Conservation (phyloP, 2,113 vertebrate species). For the Clarias macrocephalus region DNA sequence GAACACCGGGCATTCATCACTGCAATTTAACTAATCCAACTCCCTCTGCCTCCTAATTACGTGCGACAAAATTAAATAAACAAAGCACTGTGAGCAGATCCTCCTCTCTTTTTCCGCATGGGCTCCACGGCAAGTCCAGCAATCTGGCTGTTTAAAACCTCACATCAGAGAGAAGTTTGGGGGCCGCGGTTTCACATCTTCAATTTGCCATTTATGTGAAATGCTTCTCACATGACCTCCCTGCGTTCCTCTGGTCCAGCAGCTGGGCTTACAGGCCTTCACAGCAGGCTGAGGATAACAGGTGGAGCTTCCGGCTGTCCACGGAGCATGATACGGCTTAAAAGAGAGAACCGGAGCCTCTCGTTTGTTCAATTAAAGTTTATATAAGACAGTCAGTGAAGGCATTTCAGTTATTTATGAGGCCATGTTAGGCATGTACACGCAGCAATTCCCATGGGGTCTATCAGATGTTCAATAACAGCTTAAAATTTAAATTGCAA, state of each 20-base stretch:
- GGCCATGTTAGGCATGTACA: conserved; percentile 67
- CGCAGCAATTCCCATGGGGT: conserved; percentile 65
- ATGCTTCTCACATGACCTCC: conserved; percentile 76
- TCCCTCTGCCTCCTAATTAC: conserved; percentile 57
- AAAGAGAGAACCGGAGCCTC: conserved; percentile 46
- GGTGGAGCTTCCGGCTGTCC: conserved; percentile 61
- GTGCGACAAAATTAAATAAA: conserved; percentile 69
- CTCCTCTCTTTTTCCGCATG: conserved; percentile 45
- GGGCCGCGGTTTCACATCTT: conserved; percentile 55
- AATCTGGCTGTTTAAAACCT: conserved; percentile 63
- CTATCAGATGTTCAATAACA: conserved; percentile 80
- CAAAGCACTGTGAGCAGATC: conserved; percentile 50
- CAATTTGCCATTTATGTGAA: conserved; percentile 64
- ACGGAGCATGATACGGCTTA: conserved; percentile 33
- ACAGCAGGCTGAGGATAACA: conserved; percentile 58
- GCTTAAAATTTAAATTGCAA: conserved; percentile 74
- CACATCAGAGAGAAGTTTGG: conserved; percentile 44
- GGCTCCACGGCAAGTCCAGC: conserved; percentile 26
- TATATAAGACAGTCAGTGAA: conserved; percentile 42
- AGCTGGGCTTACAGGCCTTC: conserved; percentile 59
- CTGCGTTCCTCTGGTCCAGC: conserved; percentile 60
- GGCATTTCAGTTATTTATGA: conserved; percentile 60
- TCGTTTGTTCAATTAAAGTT: conserved; percentile 52
- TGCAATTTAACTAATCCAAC: conserved; percentile 51
- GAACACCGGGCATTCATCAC: conserved; percentile 50